Base-by-base conservation (phyloP, 2,888 invertebrate genomes). In the Balanococcus diminutus region DNA sequence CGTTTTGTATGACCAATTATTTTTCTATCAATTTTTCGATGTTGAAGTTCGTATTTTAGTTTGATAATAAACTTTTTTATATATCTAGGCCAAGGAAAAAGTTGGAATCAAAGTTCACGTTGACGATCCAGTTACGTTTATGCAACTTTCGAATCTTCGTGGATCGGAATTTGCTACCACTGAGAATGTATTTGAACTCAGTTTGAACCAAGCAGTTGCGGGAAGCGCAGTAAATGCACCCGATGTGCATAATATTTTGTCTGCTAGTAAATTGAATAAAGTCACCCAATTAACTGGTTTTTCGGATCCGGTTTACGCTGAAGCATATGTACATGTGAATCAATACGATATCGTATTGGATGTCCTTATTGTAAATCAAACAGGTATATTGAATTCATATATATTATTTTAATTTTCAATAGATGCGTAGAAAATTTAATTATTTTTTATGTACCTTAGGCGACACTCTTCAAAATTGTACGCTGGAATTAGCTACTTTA, bases 311-410 rank as follows among this genome's bases (percentile, higher is more conserved):
- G 98, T 99, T 87, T 99, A 99, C 90, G 97, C 99, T 0, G 99
- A 99, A 91, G 99, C 99, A n/a, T 97, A 99, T 89, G 99, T 99
- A 1, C 95, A 99, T 90, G 99, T 99, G 88, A 98, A 98, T 91
- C 98, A 98, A 90, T 98, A 98, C 91, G 99, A 99, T 90, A 98
- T 99, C 88, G 98, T 99, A 75, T 92, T 99, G 72, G 99, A 99
- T 90, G 98, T 99, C 61, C 92, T 99, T 32, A 95, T 99, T 88
- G 98, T 98, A 36, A 99, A 99, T 91, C 99, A 99, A 92, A 99
- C 99, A 16, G 94, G 94, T 94, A 87, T 89, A 90, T 85, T 16
- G 6, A n/a, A n/a, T n/a, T n/a, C n/a, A n/a, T n/a, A n/a, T n/a
- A 11, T 25, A 11, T 19, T 5, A n/a, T 2, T 51, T 51, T 51